Base-by-base conservation (phyloP, 2,888 invertebrate genomes). In the Steinernema scapterisci region DNA sequence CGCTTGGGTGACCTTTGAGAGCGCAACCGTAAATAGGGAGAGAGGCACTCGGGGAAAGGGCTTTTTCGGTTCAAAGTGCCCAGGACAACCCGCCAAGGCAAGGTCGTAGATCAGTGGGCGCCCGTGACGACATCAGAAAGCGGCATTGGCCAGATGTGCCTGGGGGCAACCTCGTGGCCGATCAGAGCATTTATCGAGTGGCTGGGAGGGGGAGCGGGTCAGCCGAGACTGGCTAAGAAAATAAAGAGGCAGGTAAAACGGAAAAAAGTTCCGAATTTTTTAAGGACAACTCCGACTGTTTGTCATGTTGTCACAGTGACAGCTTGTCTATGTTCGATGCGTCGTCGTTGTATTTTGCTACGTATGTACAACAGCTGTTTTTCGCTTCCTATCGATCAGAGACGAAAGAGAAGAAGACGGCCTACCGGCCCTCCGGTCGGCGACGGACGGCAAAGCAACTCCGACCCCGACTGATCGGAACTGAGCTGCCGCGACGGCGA, bases 311-410 rank as follows among this genome's bases (percentile, higher is more conserved):
- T 63, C 31, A 25, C 31, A 25, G 31, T 63, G 63, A 63, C 63
- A 38, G 63, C 63, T 63, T 13, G 19, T 19, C 48, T 16, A 31
- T 52, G 52, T 38, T 25, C 31, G 63, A 38, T 38, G 48, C 48
- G 38, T 44, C 45, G 45, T 54, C 25, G 54, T 63, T 63, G 63
- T 63, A 63, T 63, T 63, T 31, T 63, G 63, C 63, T 63, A 19
- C 63, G 27, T 63, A 31, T 27, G 38, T 16, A 63, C 31, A 63
- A 63, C 63, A 63, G 63, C 63, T 63, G 63, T 63, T 63, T 52
- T 63, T 31, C 63, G 63, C 31, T 11, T 31, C 31, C 48, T 31
- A 63, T 63, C 63, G 63, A 63, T 63, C 63, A 11, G 63, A 63
- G 38, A 38, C 38, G 38, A 38, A 38, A 9, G 9, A 3, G 38